Conservation (phyloP, 1,140 invertebrate species). For the Zophobas atratus region DNA sequence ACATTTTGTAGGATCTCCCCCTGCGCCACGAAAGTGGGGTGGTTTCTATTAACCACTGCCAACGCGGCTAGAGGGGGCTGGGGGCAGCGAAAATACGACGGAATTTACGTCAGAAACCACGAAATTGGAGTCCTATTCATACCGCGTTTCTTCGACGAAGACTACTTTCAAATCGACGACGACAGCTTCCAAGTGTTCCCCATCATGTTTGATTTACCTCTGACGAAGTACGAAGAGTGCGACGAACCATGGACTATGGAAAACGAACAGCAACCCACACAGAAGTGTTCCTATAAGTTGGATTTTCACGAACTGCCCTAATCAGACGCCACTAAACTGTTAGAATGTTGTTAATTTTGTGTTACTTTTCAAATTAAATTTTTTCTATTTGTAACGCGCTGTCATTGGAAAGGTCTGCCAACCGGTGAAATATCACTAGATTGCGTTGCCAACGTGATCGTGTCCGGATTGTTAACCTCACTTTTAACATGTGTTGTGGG, state of each 20-base stretch:
- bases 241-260: conserved; percentile 74
- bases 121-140: conserved; percentile 94
- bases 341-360: too few species aligned
- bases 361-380: too few species aligned
- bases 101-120: conserved; percentile 86
- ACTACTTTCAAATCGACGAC: conserved; percentile 65
- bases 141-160: conserved; percentile 85
- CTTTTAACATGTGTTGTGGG: conserved; percentile 30
- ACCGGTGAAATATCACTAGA: too few species aligned
- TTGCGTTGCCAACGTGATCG: too few species aligned
- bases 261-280: not conserved
- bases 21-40: conserved; percentile 76
- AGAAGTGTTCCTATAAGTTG: too few species aligned
- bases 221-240: conserved; percentile 74
- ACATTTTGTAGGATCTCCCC: conserved; percentile 86
- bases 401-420: too few species aligned
- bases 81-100: conserved; percentile 82
- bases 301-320: too few species aligned
- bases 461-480: conserved; percentile 1
- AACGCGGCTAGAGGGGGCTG: conserved; percentile 98
- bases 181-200: conserved; percentile 73
- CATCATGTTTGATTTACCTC: conserved; percentile 85
- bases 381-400: too few species aligned
- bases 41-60: conserved; percentile 92
- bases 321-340: too few species aligned